phyloP scores from a whole-genome alignment of 2,113 vertebrate genomes.

The Fulica atra region DNA sequence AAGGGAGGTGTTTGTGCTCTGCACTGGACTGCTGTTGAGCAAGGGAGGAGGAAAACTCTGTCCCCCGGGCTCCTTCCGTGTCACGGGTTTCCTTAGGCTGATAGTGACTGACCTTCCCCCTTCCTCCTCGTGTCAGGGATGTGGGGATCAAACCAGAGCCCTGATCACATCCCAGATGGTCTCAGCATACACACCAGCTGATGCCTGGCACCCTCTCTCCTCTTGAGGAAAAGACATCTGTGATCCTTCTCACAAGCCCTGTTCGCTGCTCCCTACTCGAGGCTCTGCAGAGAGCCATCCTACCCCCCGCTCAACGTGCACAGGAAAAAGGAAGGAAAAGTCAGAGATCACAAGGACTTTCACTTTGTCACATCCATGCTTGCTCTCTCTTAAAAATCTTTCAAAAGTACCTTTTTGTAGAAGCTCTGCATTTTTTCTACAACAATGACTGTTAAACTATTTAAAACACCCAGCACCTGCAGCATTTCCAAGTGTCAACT shows the following conservation, averaged over 20 bases:
- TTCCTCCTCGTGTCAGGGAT: not conserved
- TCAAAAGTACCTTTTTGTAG: not conserved
- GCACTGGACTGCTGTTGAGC: not conserved
- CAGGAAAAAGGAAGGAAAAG: not conserved
- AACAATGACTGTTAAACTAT: not conserved
- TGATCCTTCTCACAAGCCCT: not conserved
- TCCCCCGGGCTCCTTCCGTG: not conserved
- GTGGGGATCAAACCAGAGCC: not conserved
- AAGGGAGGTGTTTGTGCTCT: not conserved
- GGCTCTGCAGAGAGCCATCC: not conserved
- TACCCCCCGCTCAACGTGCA: not conserved
- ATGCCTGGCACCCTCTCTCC: slow-evolving; percentile 31
- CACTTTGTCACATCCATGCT: not conserved
- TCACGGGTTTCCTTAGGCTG: not conserved
- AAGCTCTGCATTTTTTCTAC: not conserved
- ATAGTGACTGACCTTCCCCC: not conserved
- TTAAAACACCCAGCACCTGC: not conserved
- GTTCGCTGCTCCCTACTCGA: not conserved
- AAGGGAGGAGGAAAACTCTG: not conserved
- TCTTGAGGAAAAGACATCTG: slow-evolving; percentile 30
- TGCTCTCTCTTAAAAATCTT: not conserved
- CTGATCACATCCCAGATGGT: slow-evolving; percentile 28
- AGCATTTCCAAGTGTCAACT: not conserved
- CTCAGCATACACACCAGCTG: not conserved
- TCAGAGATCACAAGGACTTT: not conserved